Evolutionary conservation across 2,888 invertebrate genomes (phyloP).

Genomic region (Drosophila limbata): DNA sequence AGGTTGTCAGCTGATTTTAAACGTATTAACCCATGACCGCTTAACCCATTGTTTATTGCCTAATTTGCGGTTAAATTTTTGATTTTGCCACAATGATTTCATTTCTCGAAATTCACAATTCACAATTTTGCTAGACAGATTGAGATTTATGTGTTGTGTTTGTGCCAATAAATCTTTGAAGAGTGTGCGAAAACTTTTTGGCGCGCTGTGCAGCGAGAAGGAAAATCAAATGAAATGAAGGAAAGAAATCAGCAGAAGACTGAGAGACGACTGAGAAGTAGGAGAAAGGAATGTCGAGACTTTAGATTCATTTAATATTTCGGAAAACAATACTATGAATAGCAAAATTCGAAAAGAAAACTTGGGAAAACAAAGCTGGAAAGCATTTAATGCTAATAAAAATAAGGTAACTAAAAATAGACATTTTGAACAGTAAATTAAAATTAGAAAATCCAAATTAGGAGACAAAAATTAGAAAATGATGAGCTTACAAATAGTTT

Average conservation of each 20-base stretch:
- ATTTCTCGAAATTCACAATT: constrained; percentile 39
- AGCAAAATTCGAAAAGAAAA: too few species aligned
- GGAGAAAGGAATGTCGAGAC: background rate
- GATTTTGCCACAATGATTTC: constrained; percentile 65
- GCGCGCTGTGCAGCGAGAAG: constrained; percentile 53
- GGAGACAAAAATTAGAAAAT: too few species aligned
- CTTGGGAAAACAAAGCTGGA: background rate
- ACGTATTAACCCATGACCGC: constrained; percentile 78
- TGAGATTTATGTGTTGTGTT: constrained; percentile 71
- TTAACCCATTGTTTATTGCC: constrained; percentile 74
- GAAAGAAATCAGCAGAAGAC: background rate
- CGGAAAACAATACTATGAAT: background rate
- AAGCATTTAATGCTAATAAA: background rate
- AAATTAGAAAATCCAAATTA: background rate
- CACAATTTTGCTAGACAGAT: constrained; percentile 54
- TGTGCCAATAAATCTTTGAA: constrained; percentile 12
- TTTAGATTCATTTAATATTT: background rate
- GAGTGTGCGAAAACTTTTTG: constrained; percentile 48
- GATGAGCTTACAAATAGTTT: too few species aligned
- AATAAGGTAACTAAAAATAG: too few species aligned
- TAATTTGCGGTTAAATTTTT: constrained; percentile 74
- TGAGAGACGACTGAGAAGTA: background rate
- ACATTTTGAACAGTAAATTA: too few species aligned
- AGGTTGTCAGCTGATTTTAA: constrained; percentile 64
- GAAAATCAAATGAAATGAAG: constrained; percentile 25